Evolutionary conservation across 2,888 invertebrate genomes (phyloP), one percentile per base, ranked within the genome.

Genomic region (Drosophila prostipennis): DNA sequence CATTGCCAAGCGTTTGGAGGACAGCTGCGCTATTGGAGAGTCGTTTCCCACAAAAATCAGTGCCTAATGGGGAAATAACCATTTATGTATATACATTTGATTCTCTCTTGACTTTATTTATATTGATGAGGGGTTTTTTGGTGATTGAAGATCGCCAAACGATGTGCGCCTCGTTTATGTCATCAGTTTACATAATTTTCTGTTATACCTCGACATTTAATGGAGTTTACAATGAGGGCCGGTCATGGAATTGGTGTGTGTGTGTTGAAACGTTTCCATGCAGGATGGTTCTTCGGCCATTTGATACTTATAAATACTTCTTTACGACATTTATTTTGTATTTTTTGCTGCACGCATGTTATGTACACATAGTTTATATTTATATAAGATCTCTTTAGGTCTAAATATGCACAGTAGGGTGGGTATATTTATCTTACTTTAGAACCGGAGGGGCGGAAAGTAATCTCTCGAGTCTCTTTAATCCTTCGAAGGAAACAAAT

Each of bases 21-120:
- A 91, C 7, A 92, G 93, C 67, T 89, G 93, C 19, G 93, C 94
- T 2, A 92, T 95, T 43, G 95, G 95, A 1, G 80, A 89, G 0
- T 78, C 78, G 36, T 89, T 95, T 8, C 89, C 92, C 1, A 39
- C 26, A 6, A 23, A 8, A 39, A 13, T 5, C 6, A 36, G 16
- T 10, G 14, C 14, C 29, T 32, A 14, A 43, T 36, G 2, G 8
- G 32, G 3, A 39, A 23, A 23, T 19, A 32, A 37, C 8, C 26
- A 11, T 13, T 2, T 16, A 7, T 37, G 14, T 29, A 29, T 42
- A 13, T 36, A 67, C 37, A 52, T 55, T 55, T 68, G 42, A 54
- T 55, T 72, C 53, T 52, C 19, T 65, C 23, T 57, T 70, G 32
- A 53, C 40, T 71, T 71, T 72, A 72, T 71, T 72, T 19, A 40